A percentile compares a stretch with the other conserved stretches of the same genome.
Evolutionary conservation across 2,797 vertebrate genomes (phyloP).

Genomic region (Aphelocoma californica): DNA sequence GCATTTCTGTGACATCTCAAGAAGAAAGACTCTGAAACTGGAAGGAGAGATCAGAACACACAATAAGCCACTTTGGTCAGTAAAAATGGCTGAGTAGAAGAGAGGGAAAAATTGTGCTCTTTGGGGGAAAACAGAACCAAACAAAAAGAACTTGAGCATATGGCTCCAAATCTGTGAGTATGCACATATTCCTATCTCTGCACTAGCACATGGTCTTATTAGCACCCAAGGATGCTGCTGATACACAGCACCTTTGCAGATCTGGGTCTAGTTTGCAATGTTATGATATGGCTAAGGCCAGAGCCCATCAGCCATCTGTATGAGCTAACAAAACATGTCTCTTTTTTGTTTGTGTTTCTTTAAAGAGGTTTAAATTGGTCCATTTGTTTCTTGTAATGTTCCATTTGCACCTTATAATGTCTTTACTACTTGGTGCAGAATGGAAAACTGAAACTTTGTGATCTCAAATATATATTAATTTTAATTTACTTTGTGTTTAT

Average conservation of each 20-base stretch:
- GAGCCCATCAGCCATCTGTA: background rate
- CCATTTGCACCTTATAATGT: background rate
- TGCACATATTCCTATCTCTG: background rate
- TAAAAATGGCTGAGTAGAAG: background rate
- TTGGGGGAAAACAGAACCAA: conserved; percentile 24
- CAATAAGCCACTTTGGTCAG: background rate
- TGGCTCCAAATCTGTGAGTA: conserved; percentile 21
- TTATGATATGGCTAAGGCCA: background rate
- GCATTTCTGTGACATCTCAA: background rate
- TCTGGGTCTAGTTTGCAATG: background rate
- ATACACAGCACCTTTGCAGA: background rate
- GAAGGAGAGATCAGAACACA: background rate
- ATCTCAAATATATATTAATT: background rate
- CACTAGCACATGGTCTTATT: background rate
- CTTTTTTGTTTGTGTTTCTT: background rate
- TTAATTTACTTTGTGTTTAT: background rate
- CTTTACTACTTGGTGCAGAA: background rate
- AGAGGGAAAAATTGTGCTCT: background rate
- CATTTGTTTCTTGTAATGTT: background rate
- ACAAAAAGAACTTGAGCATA: conserved; percentile 20
- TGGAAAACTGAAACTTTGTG: background rate
- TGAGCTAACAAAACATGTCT: background rate
- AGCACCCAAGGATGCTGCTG: background rate
- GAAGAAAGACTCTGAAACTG: conserved; percentile 23
- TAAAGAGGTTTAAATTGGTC: background rate